Percentiles rank a stretch among this genome's conserved stretches.
Evolutionary conservation across 1,140 invertebrate species (phyloP).

Genomic region (Diachasmimorpha longicaudata): DNA sequence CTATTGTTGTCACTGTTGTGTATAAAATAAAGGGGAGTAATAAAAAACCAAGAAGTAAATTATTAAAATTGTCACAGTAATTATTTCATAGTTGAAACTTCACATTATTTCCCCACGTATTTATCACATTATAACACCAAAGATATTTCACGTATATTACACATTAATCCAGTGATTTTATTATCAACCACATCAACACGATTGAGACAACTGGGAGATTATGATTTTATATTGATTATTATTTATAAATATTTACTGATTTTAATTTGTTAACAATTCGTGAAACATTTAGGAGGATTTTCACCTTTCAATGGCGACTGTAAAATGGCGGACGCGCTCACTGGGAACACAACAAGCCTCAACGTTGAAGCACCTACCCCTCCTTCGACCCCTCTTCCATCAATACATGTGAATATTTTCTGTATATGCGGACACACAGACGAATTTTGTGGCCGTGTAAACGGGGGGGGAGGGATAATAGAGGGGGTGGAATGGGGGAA

Average conservation of each 20-base stretch:
- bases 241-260: not conserved
- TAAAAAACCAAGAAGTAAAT: not conserved
- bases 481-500: not conserved
- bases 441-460: not conserved
- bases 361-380: not conserved
- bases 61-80: not conserved
- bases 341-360: slow-evolving; percentile 49
- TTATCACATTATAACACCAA: no score
- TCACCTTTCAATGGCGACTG: slow-evolving; percentile 90
- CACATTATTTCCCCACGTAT: not conserved
- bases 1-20: slow-evolving; percentile 58
- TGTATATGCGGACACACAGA: not conserved
- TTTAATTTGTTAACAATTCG: slow-evolving; percentile 64
- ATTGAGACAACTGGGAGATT: slow-evolving; percentile 40
- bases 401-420: slow-evolving; percentile 3
- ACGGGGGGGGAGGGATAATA: not conserved
- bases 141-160: not conserved
- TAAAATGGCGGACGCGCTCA: slow-evolving; percentile 82
- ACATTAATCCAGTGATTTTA: slow-evolving; percentile 57
- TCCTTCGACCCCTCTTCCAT: not conserved
- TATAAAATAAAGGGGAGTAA: not conserved
- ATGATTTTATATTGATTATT: slow-evolving; percentile 15
- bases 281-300: slow-evolving; percentile 77
- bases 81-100: not conserved
- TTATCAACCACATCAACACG: slow-evolving; percentile 64